Evolutionary conservation across 2,113 vertebrate species (phyloP), one percentile per base, ranked within the genome.

Genomic region (Chionis minor): DNA sequence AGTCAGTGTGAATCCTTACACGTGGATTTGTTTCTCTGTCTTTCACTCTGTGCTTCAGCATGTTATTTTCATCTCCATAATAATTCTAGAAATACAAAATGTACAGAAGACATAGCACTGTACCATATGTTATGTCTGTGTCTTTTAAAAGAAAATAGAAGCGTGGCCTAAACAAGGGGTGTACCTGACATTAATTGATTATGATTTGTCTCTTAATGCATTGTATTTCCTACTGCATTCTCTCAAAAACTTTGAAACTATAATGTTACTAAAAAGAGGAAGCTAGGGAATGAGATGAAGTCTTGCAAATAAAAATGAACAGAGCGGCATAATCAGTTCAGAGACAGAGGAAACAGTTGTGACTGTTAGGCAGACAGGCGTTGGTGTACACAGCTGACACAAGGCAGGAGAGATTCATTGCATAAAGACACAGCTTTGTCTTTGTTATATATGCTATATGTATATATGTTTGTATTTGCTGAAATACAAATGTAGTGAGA

Each of bases 401-500:
- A 94, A 95, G 73, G 35, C 81, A 95, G 92, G 81, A 94, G 86
- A 89, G 78, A 95, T 96, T 87, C 86, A 51, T 35, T 92, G 44
- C 70, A 62, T 95, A 85, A 95, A 97, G 61, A 94, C 49, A 69
- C 28, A 87, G 44, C 33, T 89, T 95, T 81, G 14, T 91, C 24
- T 86, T 73, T 94, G 32, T 62, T 61, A 69, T 40, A 38, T 38
- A 38, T 38, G 38, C 38, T 38, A 9, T 38, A 38, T 38, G 38
- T 38, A 38, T 38, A 38, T 38, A 38, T 38, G 38, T 38, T 38
- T 38, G 38, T 38, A 38, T 38, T 38, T 56, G 40, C 81, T 80
- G 83, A 89, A 95, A 84, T 81, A 47, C 69, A n/a, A 61, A 58
- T 40, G 56, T 49, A 87, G 47, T 74, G 89, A 89, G 52, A 91